These are phyloP conservation scores for Mycteria americana DNA, from an alignment of 2,797 vertebrate species.

Conservation along the genomic window DNA sequence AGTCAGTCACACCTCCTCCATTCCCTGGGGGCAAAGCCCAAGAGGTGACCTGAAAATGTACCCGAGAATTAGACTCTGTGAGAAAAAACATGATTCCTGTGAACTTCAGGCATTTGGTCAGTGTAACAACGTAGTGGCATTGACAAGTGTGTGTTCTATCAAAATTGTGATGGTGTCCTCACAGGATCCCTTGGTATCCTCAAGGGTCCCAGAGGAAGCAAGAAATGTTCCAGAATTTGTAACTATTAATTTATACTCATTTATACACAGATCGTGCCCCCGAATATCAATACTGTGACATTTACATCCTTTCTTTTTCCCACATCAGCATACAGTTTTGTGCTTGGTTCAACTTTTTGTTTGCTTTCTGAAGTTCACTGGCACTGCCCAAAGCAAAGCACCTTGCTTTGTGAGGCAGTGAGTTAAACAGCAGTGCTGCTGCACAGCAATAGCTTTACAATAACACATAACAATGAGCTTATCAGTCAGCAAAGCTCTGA, in stretches of 20 bases:
- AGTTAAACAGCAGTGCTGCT: neutral
- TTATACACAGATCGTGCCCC: neutral
- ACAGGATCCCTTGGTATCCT: neutral
- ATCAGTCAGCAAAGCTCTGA: neutral
- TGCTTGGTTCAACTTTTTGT: neutral
- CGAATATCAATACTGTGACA: neutral
- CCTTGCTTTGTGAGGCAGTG: neutral
- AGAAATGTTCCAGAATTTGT: neutral
- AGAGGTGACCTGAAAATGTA: neutral
- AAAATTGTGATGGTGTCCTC: neutral
- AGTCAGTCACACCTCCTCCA: neutral
- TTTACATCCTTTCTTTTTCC: neutral
- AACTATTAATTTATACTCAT: neutral
- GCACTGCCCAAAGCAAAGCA: neutral
- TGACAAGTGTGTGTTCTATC: neutral
- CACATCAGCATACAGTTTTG: neutral
- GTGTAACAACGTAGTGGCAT: neutral
- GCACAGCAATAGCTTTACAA: neutral
- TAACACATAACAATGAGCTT: neutral
- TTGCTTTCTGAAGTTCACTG: neutral
- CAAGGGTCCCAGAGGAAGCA: neutral
- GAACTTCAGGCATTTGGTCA: neutral
- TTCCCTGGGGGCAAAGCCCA: neutral
- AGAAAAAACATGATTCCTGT: neutral
- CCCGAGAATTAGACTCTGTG: neutral